phyloP scores from a whole-genome alignment of 2,888 invertebrate species.

The Lucinisca nassula region DNA sequence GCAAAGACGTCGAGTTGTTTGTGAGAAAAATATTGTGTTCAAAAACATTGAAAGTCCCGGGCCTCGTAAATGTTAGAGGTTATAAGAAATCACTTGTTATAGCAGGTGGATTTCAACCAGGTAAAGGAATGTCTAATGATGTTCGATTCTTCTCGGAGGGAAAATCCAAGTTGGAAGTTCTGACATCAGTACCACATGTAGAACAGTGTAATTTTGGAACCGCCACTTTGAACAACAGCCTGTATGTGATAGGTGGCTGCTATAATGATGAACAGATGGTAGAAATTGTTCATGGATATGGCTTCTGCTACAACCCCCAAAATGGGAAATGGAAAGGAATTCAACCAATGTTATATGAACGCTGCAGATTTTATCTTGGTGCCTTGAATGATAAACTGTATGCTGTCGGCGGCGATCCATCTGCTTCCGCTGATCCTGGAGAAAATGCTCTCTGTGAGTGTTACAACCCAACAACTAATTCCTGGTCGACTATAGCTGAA shows the following conservation, averaged over 20 bases:
- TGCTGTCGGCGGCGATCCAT: slow-evolving; percentile 89
- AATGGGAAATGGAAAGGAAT: slow-evolving; percentile 91
- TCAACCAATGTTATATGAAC: slow-evolving; percentile 84
- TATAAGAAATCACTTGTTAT: slow-evolving; percentile 92
- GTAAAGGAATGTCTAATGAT: slow-evolving; percentile 90
- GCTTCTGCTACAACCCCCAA: slow-evolving; percentile 91
- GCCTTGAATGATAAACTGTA: slow-evolving; percentile 77
- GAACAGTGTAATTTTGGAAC: slow-evolving; percentile 93
- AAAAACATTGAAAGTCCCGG: slow-evolving; percentile 41
- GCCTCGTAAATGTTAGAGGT: slow-evolving; percentile 88
- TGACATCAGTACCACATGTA: slow-evolving; percentile 92
- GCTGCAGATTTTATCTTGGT: slow-evolving; percentile 84
- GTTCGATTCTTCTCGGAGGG: slow-evolving; percentile 91
- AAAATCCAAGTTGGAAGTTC: slow-evolving; percentile 90
- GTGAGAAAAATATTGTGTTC: slow-evolving; percentile 8
- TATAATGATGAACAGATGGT: slow-evolving; percentile 90
- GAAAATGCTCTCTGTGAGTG: slow-evolving; percentile 80
- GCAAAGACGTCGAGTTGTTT: slow-evolving; percentile 19
- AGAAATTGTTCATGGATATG: slow-evolving; percentile 93
- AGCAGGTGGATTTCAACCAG: slow-evolving; percentile 91
- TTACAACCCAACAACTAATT: slow-evolving; percentile 75
- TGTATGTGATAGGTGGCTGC: slow-evolving; percentile 92
- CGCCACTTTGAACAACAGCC: slow-evolving; percentile 91
- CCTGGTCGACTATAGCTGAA: slow-evolving; percentile 77
- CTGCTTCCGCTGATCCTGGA: slow-evolving; percentile 83